A percentile compares a stretch with the other conserved stretches of the same genome.
Conservation (phyloP, 2,797 vertebrate species). For the Gymnothorax reevesii region DNA sequence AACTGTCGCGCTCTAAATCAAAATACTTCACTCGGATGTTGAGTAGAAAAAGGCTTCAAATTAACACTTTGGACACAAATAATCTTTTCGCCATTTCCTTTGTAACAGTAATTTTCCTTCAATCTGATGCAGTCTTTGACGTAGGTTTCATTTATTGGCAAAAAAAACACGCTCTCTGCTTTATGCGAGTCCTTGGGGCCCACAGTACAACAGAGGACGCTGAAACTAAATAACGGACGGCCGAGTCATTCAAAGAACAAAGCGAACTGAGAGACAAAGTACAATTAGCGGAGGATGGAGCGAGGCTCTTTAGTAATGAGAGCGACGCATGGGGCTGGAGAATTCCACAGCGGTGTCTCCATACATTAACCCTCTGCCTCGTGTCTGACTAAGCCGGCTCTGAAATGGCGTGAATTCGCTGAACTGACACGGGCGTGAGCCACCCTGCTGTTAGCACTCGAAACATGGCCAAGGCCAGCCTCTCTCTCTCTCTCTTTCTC, state of each 20-base stretch:
- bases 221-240: not conserved
- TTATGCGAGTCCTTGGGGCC: not conserved
- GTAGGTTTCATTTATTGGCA: not conserved
- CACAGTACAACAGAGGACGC: not conserved
- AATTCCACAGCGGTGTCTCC: constrained; percentile 33
- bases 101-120: not conserved
- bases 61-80: not conserved
- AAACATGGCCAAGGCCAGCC: not conserved
- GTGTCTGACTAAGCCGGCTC: not conserved
- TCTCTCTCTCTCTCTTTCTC: not conserved
- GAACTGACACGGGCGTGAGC: constrained; percentile 1
- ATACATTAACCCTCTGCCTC: constrained; percentile 19
- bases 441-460: not conserved
- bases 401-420: not conserved
- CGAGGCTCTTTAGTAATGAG: constrained; percentile 17
- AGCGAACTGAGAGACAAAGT: not conserved
- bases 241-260: not conserved
- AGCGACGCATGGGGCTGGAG: constrained; percentile 23
- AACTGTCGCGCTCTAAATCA: not conserved
- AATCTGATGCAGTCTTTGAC: not conserved
- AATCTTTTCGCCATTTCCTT: not conserved
- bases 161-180: not conserved
- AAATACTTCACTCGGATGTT: not conserved
- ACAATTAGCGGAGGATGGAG: constrained; percentile 7
- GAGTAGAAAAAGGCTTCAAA: not conserved